Base-by-base conservation (phyloP, 1,140 invertebrate species). In the Drosophila quadrilineata region DNA sequence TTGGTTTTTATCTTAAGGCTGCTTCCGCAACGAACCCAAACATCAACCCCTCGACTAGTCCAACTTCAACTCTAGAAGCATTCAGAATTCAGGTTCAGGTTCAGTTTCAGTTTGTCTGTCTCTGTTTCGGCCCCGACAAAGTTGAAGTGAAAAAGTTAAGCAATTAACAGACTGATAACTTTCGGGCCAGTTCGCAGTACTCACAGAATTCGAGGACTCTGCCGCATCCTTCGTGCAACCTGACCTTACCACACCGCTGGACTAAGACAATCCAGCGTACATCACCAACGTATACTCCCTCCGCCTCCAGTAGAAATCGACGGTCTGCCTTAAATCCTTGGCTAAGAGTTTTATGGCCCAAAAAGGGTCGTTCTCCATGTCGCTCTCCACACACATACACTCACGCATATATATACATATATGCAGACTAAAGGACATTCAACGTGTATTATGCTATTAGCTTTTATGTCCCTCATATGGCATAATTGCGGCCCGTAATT, bases 121-220 rank as follows among this genome's bases (percentile, higher is more conserved):
- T 66, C 72, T 62, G 69, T 71, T 49, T 80, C 43, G 69, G 33
- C 75, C 43, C 63, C 46, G 58, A 70, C 85, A 85, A 85, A 85
- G 79, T 85, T 85, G 79, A 85, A 85, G 79, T 85, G 79, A 85
- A 85, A 85, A 85, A 85, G 79, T 85, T 85, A 85, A 85, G 79
- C 79, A 85, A 85, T 85, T 85, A 85, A 85, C 79, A 85, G 77
- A 75, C 75, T 86, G 79, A 85, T 85, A 85, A 85, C 79, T 85
- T 85, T 84, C 60, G 73, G 79, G 64, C 65, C 66, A 49, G 69
- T 35, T 50, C 22, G 21, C 43, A 62, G 53, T 74, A 57, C 48
- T 41, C 26, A 16, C 29, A n/a, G n/a, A n/a, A n/a, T n/a, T n/a
- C n/a, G n/a, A n/a, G n/a, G n/a, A n/a, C n/a, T n/a, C n/a, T n/a